Percentiles rank a stretch among this genome's conserved stretches.
Conservation (phyloP, 2,888 invertebrate genomes). For the Latrodectus hesperus region DNA sequence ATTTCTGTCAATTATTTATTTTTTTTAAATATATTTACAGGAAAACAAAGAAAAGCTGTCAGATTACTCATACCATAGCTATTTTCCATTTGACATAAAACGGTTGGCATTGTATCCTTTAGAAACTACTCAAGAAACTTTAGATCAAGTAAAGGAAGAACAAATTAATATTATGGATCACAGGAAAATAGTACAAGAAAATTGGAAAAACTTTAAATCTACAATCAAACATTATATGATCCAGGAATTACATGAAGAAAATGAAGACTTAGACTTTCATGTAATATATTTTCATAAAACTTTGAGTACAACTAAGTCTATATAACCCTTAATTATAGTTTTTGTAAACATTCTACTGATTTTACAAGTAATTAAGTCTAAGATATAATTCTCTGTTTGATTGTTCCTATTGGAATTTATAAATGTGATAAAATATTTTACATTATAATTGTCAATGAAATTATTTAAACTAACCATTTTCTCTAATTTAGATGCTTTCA, state of each 20-base stretch:
- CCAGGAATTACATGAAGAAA: background rate
- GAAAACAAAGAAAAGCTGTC: constrained; percentile 14
- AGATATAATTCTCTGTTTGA: too few species aligned
- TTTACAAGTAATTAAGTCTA: too few species aligned
- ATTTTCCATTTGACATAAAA: constrained; percentile 35
- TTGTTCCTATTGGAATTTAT: too few species aligned
- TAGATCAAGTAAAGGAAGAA: constrained; percentile 24
- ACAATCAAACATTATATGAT: too few species aligned
- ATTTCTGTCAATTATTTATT: background rate
- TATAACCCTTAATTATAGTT: too few species aligned
- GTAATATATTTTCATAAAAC: too few species aligned
- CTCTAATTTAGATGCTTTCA: too few species aligned
- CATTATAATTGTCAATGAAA: too few species aligned
- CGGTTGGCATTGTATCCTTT: constrained; percentile 26
- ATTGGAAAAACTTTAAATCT: constrained; percentile 13
- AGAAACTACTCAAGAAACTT: constrained; percentile 19
- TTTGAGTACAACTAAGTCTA: too few species aligned
- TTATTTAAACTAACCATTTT: too few species aligned
- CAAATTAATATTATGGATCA: constrained; percentile 31
- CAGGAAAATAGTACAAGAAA: constrained; percentile 5
- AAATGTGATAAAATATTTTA: too few species aligned
- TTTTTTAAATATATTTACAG: constrained; percentile 8
- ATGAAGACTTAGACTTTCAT: background rate
- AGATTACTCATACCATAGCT: constrained; percentile 13
- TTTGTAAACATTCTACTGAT: too few species aligned